These are phyloP conservation scores for Euphonia xanthogaster DNA, from an alignment of 2,797 vertebrate species.

Conservation along the genomic window DNA sequence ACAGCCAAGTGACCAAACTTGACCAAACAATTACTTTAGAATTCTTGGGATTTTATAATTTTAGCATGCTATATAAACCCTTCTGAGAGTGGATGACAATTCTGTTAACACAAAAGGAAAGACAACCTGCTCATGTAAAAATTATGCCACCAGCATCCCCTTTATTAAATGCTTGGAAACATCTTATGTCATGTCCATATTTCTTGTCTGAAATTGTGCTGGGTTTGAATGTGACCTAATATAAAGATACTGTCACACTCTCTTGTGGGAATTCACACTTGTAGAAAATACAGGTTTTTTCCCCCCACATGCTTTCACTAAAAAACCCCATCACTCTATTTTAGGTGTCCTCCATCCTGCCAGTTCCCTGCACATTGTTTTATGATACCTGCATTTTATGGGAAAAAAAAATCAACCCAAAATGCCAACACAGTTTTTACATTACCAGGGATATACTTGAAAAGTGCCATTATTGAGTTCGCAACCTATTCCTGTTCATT, in stretches of 20 bases:
- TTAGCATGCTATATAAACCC: background rate
- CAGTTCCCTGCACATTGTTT: background rate
- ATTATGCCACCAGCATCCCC: background rate
- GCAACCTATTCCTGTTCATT: constrained; percentile 20
- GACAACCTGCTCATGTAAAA: background rate
- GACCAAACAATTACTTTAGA: no score
- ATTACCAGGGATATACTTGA: background rate
- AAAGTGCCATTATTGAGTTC: constrained; percentile 43
- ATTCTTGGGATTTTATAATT: background rate
- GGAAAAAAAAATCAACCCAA: background rate
- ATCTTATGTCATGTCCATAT: background rate
- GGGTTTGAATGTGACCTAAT: background rate
- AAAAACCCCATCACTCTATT: background rate
- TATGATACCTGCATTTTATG: background rate
- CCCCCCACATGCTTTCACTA: background rate
- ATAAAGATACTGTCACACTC: background rate
- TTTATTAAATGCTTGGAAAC: background rate
- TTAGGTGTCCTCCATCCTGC: background rate
- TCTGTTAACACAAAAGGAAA: background rate
- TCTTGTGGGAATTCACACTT: background rate
- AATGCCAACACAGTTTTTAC: constrained; percentile 6
- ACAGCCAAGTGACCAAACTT: constrained; percentile 11
- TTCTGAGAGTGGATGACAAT: background rate
- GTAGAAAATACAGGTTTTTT: background rate
- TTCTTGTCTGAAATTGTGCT: background rate